Evolutionary conservation across 2,888 invertebrate species (phyloP), one percentile per base, ranked within the genome.

Genomic region (Cyaniris semiargus): DNA sequence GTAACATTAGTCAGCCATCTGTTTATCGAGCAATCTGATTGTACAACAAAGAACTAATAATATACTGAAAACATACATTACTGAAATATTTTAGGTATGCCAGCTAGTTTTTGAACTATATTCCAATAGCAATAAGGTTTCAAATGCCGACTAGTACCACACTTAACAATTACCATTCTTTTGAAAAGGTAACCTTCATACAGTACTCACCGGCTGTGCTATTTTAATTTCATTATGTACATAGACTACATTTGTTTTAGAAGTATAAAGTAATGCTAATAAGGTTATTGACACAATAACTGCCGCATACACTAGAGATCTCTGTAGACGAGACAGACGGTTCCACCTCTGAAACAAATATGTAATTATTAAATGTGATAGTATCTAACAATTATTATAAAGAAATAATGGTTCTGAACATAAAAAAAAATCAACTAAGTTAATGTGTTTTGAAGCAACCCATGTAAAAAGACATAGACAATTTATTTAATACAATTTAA

Each of bases 261-360:
- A 88, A n/a, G 89, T 88, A 81, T 95, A 95, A 78, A 96, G 87
- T 83, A 96, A 93, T 83, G 96, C 95, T 82, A 96, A 88, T 80
- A 96, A 87, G 76, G 95, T 95, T 80, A 95, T 89, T 80, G 95
- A 87, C 80, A 96, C 85, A 75, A 96, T 87, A 79, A 95, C 81
- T 78, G 95, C 85, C 82, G 96, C 95, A 84, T 97, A 96, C 76
- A 96, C 94, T 82, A 97, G 92, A 84, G 97, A 97, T 81, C 97
- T 95, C 87, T 98, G 98, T 85, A 97, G 95, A 83, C 97, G 95
- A 23, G 98, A 97, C 78, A 98, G 90, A 82, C 96, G 96, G 88
- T 98, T 97, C 98, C 98, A 98, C 92, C 96, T 95, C 98, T 98
- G 90, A 77, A 95, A 96, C 82, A 79, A 81, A 76, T 78, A 74